phyloP scores from a whole-genome alignment of 2,797 vertebrate genomes.

The Epinephelus awoara region DNA sequence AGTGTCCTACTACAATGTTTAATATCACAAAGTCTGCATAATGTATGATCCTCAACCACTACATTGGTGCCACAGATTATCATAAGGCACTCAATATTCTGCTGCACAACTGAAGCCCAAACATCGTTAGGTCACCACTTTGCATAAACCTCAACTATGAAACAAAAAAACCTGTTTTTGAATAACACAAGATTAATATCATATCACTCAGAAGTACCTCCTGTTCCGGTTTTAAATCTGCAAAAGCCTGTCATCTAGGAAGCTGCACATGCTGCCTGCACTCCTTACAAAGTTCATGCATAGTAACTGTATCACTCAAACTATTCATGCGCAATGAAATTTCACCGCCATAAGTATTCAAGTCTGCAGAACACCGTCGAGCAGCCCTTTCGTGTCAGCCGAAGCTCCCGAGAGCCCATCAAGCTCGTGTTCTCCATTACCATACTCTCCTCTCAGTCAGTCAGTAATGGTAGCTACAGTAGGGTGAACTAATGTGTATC shows the following conservation, averaged over 20 bases:
- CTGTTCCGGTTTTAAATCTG: constrained; percentile 41
- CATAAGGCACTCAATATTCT: constrained; percentile 70
- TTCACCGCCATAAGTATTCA: constrained; percentile 75
- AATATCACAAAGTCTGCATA: constrained; percentile 73
- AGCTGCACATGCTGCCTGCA: constrained; percentile 31
- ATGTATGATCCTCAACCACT: constrained; percentile 75
- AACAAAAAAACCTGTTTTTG: constrained; percentile 36
- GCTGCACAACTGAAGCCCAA: constrained; percentile 54
- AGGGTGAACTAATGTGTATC: constrained; percentile 64
- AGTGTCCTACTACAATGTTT: constrained; percentile 65
- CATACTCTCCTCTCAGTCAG: constrained; percentile 65
- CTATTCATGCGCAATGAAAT: constrained; percentile 67
- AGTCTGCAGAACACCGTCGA: constrained; percentile 70
- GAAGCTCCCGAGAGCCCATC: constrained; percentile 73
- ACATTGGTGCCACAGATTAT: constrained; percentile 65
- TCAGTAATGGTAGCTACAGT: constrained; percentile 62
- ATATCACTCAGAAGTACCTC: constrained; percentile 30
- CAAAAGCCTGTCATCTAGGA: constrained; percentile 39
- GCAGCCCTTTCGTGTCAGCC: constrained; percentile 75
- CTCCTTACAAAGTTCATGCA: constrained; percentile 55
- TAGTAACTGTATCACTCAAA: constrained; percentile 67
- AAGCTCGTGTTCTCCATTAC: constrained; percentile 72
- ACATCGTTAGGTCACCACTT: constrained; percentile 62
- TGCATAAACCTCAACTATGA: constrained; percentile 40
- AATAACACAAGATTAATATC: constrained; percentile 48